Base-by-base conservation (phyloP, 1,140 invertebrate species). In the Penaeus indicus region DNA sequence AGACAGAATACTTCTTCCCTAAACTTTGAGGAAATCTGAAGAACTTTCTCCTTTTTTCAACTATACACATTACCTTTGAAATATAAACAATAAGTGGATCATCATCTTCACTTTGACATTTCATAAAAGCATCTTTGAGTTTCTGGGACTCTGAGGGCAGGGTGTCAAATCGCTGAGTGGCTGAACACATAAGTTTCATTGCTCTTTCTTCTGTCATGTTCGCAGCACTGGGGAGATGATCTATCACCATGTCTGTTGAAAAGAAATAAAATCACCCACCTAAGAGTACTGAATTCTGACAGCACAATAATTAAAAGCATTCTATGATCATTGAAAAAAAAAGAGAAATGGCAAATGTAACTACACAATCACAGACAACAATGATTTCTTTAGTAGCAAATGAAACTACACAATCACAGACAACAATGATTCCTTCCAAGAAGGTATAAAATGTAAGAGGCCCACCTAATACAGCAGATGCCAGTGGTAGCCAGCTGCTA, bases 401-500 rank as follows among this genome's bases (percentile, higher is more conserved):
- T 89, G 32, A 2, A 11, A 83, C 25, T 32, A 54, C 77, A 47
- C 16, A 79, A 54, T 18, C 13, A 42, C 32, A 79, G 16, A 79
- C 47, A 32, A 38, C 11, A 16, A 5, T 8, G 38, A 64, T 60
- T n/a, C 27, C n/a, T 27, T 83, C 27, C 64, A 64, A 54, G 8
- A 21, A 60, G 8, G 42, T 69, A 78, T 27, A 27, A 85, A 11
- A 89, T 42, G 91, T 5, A 63, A 54, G 22, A 32, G 32, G 78
- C 91, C 92, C 92, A 94, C 94, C 92, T 32, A 98, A 93, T 21
- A 98, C 95, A 63, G 96, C 95, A 78, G 93, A 93, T 21, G 98
- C 96, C 60, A 99, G 93, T 42, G 98, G 97, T 25, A 98, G 93
- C 98, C 98, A 99, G 91, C 97, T 96, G 38, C 95, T 95, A 92